phyloP scores from a whole-genome alignment of 2,888 invertebrate genomes.

The Baccha elongata region DNA sequence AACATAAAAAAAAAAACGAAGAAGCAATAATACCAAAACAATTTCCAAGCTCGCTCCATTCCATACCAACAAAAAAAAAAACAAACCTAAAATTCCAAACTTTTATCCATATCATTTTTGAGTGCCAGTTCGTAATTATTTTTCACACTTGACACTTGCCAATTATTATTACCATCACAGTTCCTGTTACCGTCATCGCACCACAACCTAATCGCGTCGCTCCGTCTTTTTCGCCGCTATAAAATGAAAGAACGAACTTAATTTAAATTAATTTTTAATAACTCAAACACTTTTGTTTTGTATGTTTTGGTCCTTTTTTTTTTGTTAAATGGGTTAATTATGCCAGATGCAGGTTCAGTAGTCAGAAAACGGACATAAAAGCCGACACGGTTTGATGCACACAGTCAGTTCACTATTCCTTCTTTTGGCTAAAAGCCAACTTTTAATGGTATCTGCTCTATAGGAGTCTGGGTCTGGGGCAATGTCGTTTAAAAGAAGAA shows the following conservation, averaged over 20 bases:
- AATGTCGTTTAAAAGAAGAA: constrained; percentile 34
- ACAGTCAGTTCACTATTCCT: constrained; percentile 13
- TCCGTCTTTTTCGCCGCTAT: neutral
- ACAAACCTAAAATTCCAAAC: constrained; percentile 22
- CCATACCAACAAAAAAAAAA: neutral
- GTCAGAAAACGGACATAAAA: constrained; percentile 30
- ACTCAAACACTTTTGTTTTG: constrained; percentile 17
- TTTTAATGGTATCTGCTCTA: constrained; percentile 61
- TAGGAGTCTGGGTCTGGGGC: constrained; percentile 27
- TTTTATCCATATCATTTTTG: constrained; percentile 33
- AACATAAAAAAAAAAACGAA: constrained; percentile 1
- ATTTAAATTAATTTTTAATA: constrained; percentile 58
- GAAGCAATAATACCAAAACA: neutral
- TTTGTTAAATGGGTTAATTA: constrained; percentile 64
- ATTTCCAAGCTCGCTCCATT: neutral
- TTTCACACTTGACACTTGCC: constrained; percentile 46
- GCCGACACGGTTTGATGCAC: constrained; percentile 12
- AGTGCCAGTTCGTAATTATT: constrained; percentile 5
- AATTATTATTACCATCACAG: constrained; percentile 9
- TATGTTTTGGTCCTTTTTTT: constrained; percentile 6
- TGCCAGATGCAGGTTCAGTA: constrained; percentile 31
- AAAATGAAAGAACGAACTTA: constrained; percentile 31
- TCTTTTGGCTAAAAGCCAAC: constrained; percentile 53
- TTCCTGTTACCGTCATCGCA: neutral
- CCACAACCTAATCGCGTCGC: neutral